Evolutionary conservation across 2,888 invertebrate species (phyloP), one percentile per base, ranked within the genome.

Genomic region (Dugesia japonica): DNA sequence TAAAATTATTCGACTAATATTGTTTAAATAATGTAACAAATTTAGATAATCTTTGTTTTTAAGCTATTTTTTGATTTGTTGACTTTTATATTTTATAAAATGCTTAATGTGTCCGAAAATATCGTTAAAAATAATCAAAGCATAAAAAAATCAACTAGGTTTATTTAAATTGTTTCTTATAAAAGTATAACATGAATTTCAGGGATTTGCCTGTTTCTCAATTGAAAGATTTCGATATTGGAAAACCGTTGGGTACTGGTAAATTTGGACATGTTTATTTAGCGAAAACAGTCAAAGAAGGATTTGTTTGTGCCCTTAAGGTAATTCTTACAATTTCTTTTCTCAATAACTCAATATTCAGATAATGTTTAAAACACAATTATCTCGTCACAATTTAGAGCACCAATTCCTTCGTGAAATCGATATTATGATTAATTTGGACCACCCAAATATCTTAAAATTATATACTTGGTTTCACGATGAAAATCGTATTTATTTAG

Each of bases 181-280:
- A 7, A 31, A 31, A 31, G 13, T 13, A 56, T 56, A 4, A 38
- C 7, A 13, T n/a, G 4, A 56, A 56, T 56, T 56, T n/a, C 56
- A 56, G 56, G 17, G n/a, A n/a, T 7, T 9, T 20, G 1, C 56
- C 56, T 4, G 56, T 56, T 13, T 56, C 56, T 1, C 4, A 56
- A 56, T 23, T 56, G 17, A 56, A 20, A 23, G 75, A 75, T 27
- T 97, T 97, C 85, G 94, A 95, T 82, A 90, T 97, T 80, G 95
- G 97, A 0, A 88, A 90, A 77, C 90, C 92, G 0, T 86, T 97
- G 23, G 97, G 97, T 0, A 91, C 91, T 86, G 97, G 97, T 80
- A 95, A 94, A 87, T 97, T 97, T 85, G 97, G 95, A 1, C 92
- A 91, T 85, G 97, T 97, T 0, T 97, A 94, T 84, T 86, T 95